phyloP scores from a whole-genome alignment of 2,888 invertebrate genomes.

The Drosophila flavopinicola region DNA sequence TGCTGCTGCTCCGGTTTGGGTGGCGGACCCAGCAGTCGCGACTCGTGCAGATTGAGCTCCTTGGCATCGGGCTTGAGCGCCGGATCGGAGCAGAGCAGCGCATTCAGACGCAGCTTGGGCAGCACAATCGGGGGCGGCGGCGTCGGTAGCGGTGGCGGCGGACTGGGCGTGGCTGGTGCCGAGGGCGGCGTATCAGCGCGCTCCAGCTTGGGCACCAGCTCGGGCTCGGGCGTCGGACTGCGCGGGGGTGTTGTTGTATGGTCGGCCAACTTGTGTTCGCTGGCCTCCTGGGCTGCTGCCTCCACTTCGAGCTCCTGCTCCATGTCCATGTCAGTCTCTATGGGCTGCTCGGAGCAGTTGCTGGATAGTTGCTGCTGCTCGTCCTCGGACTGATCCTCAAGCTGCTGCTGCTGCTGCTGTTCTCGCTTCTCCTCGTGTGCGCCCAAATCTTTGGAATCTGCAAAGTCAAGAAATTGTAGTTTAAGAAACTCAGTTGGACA shows the following conservation, averaged over 20 bases:
- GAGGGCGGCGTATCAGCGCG: slow-evolving; percentile 57
- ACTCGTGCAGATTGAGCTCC: slow-evolving; percentile 83
- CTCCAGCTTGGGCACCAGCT: slow-evolving; percentile 61
- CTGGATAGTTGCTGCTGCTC: slow-evolving; percentile 35
- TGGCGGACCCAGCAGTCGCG: slow-evolving; percentile 61
- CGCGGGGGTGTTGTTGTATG: slow-evolving; percentile 47
- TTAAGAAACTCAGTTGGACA: too few relatives aligned
- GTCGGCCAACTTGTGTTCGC: slow-evolving; percentile 29
- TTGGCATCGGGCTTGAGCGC: slow-evolving; percentile 89
- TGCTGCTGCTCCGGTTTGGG: slow-evolving; percentile 66
- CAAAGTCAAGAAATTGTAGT: slow-evolving; percentile 8
- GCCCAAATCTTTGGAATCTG: slow-evolving; percentile 84
- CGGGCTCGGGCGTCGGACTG: slow-evolving; percentile 44
- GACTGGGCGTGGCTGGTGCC: slow-evolving; percentile 55
- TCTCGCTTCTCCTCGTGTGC: slow-evolving; percentile 75
- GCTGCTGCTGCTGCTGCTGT: slow-evolving; percentile 48
- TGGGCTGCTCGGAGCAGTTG: slow-evolving; percentile 43
- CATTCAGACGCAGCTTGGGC: slow-evolving; percentile 91
- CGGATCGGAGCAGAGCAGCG: slow-evolving; percentile 92
- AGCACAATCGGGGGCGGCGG: slow-evolving; percentile 66
- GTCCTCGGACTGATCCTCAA: slow-evolving; percentile 49
- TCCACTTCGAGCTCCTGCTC: slow-evolving; percentile 52
- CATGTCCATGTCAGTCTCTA: slow-evolving; percentile 53
- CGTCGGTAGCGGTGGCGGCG: slow-evolving; percentile 42
- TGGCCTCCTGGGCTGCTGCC: slow-evolving; percentile 14